Evolutionary conservation across 2,888 invertebrate species (phyloP).

Genomic region (Brachyptera risi): DNA sequence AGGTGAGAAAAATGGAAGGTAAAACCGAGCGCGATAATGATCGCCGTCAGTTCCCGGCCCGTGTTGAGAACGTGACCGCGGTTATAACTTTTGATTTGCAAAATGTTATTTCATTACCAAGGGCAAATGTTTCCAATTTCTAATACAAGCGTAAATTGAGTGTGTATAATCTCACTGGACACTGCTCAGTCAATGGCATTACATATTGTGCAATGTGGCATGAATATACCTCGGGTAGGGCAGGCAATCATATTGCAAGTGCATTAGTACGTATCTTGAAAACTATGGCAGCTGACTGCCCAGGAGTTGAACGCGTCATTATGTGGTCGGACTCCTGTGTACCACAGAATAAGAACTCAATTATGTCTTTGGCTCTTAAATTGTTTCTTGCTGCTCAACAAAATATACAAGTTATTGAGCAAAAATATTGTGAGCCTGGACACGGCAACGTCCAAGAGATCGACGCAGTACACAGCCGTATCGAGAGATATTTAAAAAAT

Average conservation of each 20-base stretch:
- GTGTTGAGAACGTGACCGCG: neutral
- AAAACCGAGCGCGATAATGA: neutral
- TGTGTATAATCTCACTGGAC: neutral
- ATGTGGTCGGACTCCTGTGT: constrained; percentile 13
- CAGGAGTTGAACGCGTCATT: neutral
- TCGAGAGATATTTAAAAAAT: neutral
- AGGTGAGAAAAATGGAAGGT: neutral
- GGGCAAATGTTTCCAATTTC: neutral
- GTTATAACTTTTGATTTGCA: neutral
- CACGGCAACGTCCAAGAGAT: constrained; percentile 11
- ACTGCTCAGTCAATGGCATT: neutral
- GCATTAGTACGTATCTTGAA: neutral
- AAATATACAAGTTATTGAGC: neutral
- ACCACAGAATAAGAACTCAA: constrained; percentile 7
- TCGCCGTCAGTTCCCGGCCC: too few relatives aligned
- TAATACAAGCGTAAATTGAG: neutral
- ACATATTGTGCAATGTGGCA: constrained; percentile 1
- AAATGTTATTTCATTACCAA: neutral
- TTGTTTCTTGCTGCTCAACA: neutral
- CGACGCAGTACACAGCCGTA: constrained; percentile 4
- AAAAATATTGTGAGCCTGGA: constrained; percentile 1
- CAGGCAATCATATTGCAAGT: constrained; percentile 9
- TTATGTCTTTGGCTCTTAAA: neutral
- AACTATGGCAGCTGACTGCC: neutral
- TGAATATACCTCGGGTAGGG: neutral